Evolutionary conservation across 2,113 vertebrate genomes (phyloP).

Genomic region (Eleginops maclovinus): DNA sequence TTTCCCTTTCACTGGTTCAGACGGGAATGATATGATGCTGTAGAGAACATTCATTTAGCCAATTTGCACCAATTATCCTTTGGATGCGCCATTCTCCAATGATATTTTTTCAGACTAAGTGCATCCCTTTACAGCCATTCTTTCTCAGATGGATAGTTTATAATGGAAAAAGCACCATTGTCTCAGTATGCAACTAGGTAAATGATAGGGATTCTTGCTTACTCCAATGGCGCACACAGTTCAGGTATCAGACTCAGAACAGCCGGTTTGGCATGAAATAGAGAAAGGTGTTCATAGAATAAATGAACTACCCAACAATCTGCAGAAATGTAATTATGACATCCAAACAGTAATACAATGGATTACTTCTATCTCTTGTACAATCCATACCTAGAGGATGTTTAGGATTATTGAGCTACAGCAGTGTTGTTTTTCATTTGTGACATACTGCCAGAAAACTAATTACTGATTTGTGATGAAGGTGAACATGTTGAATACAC

Average conservation of each 20-base stretch:
- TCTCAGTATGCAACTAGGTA: conserved; percentile 19
- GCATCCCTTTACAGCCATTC: conserved; percentile 32
- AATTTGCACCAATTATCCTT: conserved; percentile 41
- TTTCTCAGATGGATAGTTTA: conserved; percentile 21
- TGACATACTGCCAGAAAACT: neutral
- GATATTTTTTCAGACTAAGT: conserved; percentile 31
- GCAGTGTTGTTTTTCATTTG: conserved; percentile 17
- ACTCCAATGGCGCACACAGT: neutral
- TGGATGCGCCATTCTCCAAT: neutral
- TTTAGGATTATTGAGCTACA: neutral
- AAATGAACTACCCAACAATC: neutral
- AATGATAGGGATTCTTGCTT: conserved; percentile 3
- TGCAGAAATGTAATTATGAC: neutral
- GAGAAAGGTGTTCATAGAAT: neutral
- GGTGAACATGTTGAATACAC: too few relatives aligned
- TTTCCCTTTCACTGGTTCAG: neutral
- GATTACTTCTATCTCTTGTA: neutral
- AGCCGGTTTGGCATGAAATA: neutral
- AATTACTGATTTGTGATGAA: neutral
- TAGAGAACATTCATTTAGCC: conserved; percentile 26
- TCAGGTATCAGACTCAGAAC: neutral
- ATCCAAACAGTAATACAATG: neutral
- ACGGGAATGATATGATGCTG: conserved; percentile 12
- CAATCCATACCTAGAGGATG: neutral
- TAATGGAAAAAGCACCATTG: conserved; percentile 14